Percentiles rank a stretch among this genome's conserved stretches.
Evolutionary conservation across 2,113 vertebrate species (phyloP).

Genomic region (Hylia prasina): DNA sequence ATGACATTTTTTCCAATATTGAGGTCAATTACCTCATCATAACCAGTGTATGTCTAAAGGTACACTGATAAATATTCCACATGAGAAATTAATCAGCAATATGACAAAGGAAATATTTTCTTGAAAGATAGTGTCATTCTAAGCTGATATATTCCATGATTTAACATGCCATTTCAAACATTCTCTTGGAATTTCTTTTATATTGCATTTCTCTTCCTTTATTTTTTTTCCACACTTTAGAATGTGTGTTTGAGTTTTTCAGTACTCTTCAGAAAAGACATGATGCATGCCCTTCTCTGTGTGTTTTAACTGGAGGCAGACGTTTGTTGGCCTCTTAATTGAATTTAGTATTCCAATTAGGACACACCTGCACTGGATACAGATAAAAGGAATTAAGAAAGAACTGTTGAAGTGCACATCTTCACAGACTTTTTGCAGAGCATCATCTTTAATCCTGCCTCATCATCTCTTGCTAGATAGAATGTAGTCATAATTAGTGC

Average conservation of each 20-base stretch:
- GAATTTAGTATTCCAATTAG: neutral
- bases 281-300: neutral
- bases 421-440: neutral
- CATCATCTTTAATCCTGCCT: neutral
- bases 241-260: neutral
- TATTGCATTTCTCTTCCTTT: neutral
- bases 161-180: neutral
- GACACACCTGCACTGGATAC: neutral
- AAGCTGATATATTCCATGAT: neutral
- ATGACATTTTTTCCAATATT: neutral
- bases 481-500: neutral
- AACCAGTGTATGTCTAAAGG: neutral
- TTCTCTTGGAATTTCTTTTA: neutral
- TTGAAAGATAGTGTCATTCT: neutral
- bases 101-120: neutral
- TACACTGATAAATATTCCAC: neutral
- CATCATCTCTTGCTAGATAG: neutral
- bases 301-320: neutral
- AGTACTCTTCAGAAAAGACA: neutral
- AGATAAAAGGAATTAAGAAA: neutral
- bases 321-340: neutral
- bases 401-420: neutral
- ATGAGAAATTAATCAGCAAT: neutral
- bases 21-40: neutral
- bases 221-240: neutral